Percentiles rank a stretch among this genome's conserved stretches.
phyloP scores from a whole-genome alignment of 2,888 invertebrate genomes.

The Synergus laeviventris region DNA sequence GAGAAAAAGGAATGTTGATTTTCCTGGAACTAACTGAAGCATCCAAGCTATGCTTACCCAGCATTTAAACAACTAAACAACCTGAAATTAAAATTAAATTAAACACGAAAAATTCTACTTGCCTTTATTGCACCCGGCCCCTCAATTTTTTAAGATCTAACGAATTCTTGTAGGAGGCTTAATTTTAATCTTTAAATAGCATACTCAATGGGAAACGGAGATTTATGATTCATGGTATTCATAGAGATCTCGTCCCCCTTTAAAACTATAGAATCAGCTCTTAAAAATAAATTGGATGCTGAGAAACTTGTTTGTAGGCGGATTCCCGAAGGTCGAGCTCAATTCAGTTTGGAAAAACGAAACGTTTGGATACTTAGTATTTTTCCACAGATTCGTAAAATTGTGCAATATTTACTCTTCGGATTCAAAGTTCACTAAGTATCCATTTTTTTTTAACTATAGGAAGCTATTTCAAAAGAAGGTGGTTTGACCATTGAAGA shows the following conservation, averaged over 20 bases:
- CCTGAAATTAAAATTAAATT: no score
- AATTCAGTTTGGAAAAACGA: conserved; percentile 22
- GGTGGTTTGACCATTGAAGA: background rate
- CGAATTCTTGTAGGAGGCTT: no score
- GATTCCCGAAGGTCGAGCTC: background rate
- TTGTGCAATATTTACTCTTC: background rate
- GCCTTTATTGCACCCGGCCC: no score
- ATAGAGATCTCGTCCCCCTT: background rate
- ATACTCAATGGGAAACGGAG: no score
- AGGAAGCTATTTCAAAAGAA: no score
- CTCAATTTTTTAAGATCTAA: no score
- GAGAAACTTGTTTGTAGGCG: conserved; percentile 8
- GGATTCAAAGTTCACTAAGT: background rate
- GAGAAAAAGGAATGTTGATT: no score
- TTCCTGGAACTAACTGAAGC: no score
- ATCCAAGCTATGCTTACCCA: no score
- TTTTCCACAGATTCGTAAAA: background rate
- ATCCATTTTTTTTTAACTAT: background rate
- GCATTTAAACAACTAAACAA: no score
- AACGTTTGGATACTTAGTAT: background rate
- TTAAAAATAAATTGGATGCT: conserved; percentile 44
- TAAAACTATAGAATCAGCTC: conserved; percentile 29
- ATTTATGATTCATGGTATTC: conserved; percentile 1
- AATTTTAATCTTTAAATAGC: no score
- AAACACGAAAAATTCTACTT: no score